Base-by-base conservation (phyloP, 1,140 invertebrate genomes). In the Leptopilina boulardi region DNA sequence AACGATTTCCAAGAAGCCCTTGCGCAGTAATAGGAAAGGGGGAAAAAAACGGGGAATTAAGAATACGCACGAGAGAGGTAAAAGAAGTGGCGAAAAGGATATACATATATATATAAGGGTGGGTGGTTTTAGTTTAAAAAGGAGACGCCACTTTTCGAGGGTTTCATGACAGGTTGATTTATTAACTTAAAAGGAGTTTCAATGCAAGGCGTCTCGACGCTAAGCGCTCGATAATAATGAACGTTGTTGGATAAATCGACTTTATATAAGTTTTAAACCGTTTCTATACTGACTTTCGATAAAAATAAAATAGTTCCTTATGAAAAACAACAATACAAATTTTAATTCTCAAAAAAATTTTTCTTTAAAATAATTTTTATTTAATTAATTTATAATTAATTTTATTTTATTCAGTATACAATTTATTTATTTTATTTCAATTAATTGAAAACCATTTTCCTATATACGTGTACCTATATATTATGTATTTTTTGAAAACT, bases 101-200 rank as follows among this genome's bases (percentile, higher is more conserved):
- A 21, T 59, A 9, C 9, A 8, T 21, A 11, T 9, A 21, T 23
- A 21, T 6, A 13, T 23, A 59, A 23, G 19, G 3, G 54, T 1
- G 19, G n/a, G 18, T 23, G 21, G 19, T 19, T n/a, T 18, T 8
- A 51, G n/a, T n/a, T 18, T 18, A 19, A 51, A 51, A 51, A 15
- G 18, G n/a, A 51, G 15, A 51, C n/a, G 47, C 18, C 47, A 15
- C 47, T 51, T 51, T 51, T 51, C 47, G 47, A 51, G 47, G 47
- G n/a, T 51, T 51, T n/a, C 18, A 51, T 51, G 47, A 51, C 15
- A 51, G 47, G 47, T n/a, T 51, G 15, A 51, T 51, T 56, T 56
- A 56, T 56, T 56, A 56, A 56, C 54, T 56, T 56, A 56, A 56
- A 56, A 56, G 19, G 18, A 56, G 10, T 56, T 23, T 23, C n/a